phyloP scores from a whole-genome alignment of 2,113 vertebrate genomes.

The Lasiurus cinereus region DNA sequence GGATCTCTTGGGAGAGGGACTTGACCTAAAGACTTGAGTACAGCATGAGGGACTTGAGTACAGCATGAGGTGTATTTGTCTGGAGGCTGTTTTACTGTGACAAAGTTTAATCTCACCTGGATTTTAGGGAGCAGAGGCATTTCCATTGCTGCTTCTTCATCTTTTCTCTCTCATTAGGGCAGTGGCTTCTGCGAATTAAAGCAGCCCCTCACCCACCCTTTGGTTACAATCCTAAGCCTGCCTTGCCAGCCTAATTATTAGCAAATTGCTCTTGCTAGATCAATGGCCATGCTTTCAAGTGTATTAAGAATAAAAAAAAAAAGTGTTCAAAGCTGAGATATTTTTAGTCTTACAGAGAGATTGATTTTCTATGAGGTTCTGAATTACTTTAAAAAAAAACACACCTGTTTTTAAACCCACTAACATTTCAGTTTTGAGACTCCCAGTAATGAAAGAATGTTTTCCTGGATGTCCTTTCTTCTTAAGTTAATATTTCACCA shows the following conservation, averaged over 20 bases:
- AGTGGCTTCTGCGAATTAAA: slow-evolving; percentile 33
- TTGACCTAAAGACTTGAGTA: background rate
- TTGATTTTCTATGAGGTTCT: slow-evolving; percentile 72
- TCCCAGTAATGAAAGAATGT: background rate
- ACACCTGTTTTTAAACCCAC: slow-evolving; percentile 64
- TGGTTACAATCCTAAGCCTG: slow-evolving; percentile 59
- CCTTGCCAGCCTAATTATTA: slow-evolving; percentile 77
- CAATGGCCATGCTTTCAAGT: slow-evolving; percentile 79
- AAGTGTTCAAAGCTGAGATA: slow-evolving; percentile 80
- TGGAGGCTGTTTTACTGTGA: background rate
- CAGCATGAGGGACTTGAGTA: background rate
- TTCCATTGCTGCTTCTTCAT: background rate
- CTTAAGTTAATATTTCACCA: background rate
- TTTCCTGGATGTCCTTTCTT: background rate
- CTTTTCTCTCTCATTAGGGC: slow-evolving; percentile 41
- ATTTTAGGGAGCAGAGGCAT: background rate
- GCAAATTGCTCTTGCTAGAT: slow-evolving; percentile 80
- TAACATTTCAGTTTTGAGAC: slow-evolving; percentile 60
- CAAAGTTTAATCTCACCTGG: background rate
- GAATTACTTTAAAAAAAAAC: slow-evolving; percentile 54
- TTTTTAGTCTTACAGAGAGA: slow-evolving; percentile 75
- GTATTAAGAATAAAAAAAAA: slow-evolving; percentile 74
- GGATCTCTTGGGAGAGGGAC: background rate
- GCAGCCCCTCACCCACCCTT: background rate
- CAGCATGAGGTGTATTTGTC: background rate